phyloP scores from a whole-genome alignment of 2,888 invertebrate genomes.

The Dasypogon diadema region DNA sequence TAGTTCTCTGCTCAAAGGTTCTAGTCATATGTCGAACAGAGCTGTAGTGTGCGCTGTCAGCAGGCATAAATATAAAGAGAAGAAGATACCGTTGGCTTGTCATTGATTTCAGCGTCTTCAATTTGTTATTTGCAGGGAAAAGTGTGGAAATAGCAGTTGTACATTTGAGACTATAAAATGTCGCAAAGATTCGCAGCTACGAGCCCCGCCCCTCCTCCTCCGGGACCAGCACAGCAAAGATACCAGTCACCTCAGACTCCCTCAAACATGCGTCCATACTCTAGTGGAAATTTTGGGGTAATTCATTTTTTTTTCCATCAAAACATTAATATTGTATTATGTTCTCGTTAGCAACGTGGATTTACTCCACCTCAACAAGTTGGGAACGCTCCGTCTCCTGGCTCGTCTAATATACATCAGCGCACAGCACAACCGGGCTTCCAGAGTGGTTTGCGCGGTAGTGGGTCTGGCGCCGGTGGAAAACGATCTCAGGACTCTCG shows the following conservation, averaged over 20 bases:
- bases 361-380: slow-evolving; percentile 77
- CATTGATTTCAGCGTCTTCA: not conserved
- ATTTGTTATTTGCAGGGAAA: too few species aligned
- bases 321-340: slow-evolving; percentile 19
- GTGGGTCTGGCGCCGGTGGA: slow-evolving; percentile 72
- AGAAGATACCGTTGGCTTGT: not conserved
- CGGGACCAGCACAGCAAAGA: slow-evolving; percentile 65
- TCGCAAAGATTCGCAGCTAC: slow-evolving; percentile 58
- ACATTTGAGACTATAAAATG: slow-evolving; percentile 51
- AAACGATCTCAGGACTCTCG: slow-evolving; percentile 76
- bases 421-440: slow-evolving; percentile 69
- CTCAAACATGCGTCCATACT: slow-evolving; percentile 66
- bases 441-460: slow-evolving; percentile 72
- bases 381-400: slow-evolving; percentile 68
- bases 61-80: too few species aligned
- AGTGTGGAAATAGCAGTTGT: too few species aligned
- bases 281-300: slow-evolving; percentile 83
- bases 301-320: slow-evolving; percentile 60
- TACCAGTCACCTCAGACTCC: slow-evolving; percentile 65
- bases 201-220: slow-evolving; percentile 60
- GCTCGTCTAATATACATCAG: slow-evolving; percentile 72
- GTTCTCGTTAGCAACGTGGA: slow-evolving; percentile 73
- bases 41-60: too few species aligned
- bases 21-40: too few species aligned
- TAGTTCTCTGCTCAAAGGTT: too few species aligned